phyloP scores from a whole-genome alignment of 2,888 invertebrate genomes.

The Ditula angustiorana region DNA sequence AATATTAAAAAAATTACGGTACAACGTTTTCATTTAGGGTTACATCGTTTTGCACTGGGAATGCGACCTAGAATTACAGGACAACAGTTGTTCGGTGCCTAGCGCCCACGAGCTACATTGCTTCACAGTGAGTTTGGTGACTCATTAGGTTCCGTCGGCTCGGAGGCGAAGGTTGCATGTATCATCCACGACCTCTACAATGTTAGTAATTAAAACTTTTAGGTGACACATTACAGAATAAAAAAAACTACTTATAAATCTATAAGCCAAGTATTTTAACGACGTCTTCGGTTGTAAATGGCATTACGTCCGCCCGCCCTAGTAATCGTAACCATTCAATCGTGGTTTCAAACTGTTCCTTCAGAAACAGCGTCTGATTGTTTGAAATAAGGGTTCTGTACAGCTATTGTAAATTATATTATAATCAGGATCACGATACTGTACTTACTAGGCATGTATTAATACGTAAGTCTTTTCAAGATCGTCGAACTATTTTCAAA shows the following conservation, averaged over 20 bases:
- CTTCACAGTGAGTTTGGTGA: conserved; percentile 32
- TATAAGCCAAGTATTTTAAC: neutral
- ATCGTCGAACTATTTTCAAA: no score
- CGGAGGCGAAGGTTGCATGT: conserved; percentile 28
- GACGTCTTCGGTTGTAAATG: neutral
- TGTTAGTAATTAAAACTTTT: conserved; percentile 21
- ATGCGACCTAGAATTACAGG: conserved; percentile 16
- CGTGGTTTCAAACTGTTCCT: no score
- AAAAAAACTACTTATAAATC: neutral
- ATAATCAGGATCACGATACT: no score
- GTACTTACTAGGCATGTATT: no score
- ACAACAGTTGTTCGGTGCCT: conserved; percentile 13
- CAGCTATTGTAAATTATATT: no score
- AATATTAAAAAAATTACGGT: no score
- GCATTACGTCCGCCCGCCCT: neutral
- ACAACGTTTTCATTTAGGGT: no score
- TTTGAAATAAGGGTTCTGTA: no score
- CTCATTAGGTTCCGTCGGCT: conserved; percentile 28
- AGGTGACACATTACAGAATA: conserved; percentile 18
- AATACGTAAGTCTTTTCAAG: no score
- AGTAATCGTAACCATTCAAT: no score
- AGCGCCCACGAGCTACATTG: conserved; percentile 25
- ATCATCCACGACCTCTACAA: conserved; percentile 24
- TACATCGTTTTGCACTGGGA: neutral
- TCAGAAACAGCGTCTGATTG: no score